Evolutionary conservation across 2,888 invertebrate genomes (phyloP).

Genomic region (Aelia acuminata): DNA sequence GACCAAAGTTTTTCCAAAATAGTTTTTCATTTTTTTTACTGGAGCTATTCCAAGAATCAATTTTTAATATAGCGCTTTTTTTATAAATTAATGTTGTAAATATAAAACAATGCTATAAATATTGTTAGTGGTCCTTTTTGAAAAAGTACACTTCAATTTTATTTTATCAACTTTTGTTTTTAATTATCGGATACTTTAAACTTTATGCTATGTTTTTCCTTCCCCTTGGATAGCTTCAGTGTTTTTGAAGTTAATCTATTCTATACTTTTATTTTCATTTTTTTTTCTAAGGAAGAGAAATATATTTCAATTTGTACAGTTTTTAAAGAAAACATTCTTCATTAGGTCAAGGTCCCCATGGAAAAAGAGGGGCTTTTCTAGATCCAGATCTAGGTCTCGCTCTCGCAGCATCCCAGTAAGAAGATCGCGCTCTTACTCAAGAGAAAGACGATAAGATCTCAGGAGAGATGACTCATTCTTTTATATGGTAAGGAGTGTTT

Average conservation of each 20-base stretch:
- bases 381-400: constrained; percentile 65
- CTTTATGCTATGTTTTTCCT: neutral
- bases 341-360: constrained; percentile 65
- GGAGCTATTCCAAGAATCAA: constrained; percentile 12
- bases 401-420: constrained; percentile 67
- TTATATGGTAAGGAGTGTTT: neutral
- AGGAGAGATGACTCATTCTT: neutral
- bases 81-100: no score
- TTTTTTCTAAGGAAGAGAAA: neutral
- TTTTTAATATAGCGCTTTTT: neutral
- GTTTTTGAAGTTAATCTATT: constrained; percentile 40
- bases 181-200: neutral
- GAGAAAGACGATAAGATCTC: constrained; percentile 62
- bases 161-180: neutral
- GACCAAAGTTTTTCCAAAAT: neutral
- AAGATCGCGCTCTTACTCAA: constrained; percentile 65
- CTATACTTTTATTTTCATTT: constrained; percentile 24
- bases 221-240: constrained; percentile 50
- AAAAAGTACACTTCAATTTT: no score
- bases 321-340: constrained; percentile 22
- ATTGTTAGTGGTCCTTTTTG: no score
- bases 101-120: no score
- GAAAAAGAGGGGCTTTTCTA: constrained; percentile 50
- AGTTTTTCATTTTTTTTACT: neutral
- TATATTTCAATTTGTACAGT: neutral